Base-by-base conservation (phyloP, 1,140 invertebrate genomes). In the Pogonomyrmex californicus region DNA sequence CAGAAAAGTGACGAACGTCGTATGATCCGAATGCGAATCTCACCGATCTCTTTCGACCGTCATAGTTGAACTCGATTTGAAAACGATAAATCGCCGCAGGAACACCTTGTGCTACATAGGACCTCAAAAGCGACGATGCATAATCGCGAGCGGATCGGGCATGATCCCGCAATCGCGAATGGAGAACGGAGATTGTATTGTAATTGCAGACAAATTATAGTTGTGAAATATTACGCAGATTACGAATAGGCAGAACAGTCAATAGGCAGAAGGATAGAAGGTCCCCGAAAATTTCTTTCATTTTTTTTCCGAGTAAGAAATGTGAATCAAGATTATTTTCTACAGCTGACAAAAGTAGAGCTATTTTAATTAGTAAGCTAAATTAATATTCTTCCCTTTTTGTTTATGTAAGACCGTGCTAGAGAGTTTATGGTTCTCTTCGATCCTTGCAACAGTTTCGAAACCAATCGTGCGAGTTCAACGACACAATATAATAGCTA, bases 71-170 rank as follows among this genome's bases (percentile, higher is more conserved):
- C 12, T 54, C 10, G 23, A 44, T 44, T 33, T 17, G 23, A 41
- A 41, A 5, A 10, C 7, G 10, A 30, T 49, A 66, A 38, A 79
- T 79, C 36, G 14, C 62, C 77, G 49, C 62, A 41, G 47, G 1
- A 79, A 54, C 4, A 56, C n/a, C 47, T 79, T 68, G 77, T 68
- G 33, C 62, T 41, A 79, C 36, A 79, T 65, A 51, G 44, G 4
- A 3, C n/a, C 33, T 38, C 10, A 51, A 23, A 79, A 79, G 36
- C 47, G 4, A 6, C 7, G 23, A 68, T 54, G 77, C 5, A 79
- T 33, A 41, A 54, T 79, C 23, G 47, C 77, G 47, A 68, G n/a
- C 14, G 30, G 44, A 63, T 65, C 33, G 33, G n/a, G 30, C 33
- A 23, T 4, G 36, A 68, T 79, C 54, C 54, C 63, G 23, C n/a